Conservation (phyloP, 23 tunicate genomes). For the Aplidium turbinatum region DNA sequence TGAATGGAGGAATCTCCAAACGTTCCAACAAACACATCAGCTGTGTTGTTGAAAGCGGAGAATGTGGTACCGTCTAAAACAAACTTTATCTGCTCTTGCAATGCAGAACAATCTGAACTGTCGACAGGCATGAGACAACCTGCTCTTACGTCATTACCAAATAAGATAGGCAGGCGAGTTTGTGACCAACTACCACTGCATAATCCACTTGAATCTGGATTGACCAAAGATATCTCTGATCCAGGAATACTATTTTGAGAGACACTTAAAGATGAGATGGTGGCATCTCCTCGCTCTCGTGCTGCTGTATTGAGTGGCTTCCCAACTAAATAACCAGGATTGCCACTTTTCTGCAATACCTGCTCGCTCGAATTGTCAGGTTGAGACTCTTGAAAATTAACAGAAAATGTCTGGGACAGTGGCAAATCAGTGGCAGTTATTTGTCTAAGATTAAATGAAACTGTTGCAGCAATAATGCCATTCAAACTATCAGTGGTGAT, state of each 20-base stretch:
- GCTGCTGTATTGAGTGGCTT: slow-evolving; percentile 50
- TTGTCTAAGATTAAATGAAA: background rate
- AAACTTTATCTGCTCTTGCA: background rate
- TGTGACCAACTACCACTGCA: background rate
- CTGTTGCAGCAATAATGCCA: slow-evolving; percentile 41
- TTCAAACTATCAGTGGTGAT: slow-evolving; percentile 3
- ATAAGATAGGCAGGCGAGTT: background rate
- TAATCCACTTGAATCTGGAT: slow-evolving; percentile 1
- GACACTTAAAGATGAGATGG: too few relatives aligned
- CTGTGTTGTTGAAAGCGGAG: slow-evolving; percentile 13
- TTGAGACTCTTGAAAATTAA: background rate
- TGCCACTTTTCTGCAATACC: slow-evolving; percentile 36
- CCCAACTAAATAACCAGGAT: slow-evolving; percentile 80
- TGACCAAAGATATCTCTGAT: slow-evolving; percentile 9
- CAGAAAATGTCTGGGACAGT: slow-evolving; percentile 24
- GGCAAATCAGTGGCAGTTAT: slow-evolving; percentile 17
- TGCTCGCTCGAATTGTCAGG: background rate
- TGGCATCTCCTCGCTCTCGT: too few relatives aligned
- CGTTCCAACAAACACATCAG: slow-evolving; percentile 42
- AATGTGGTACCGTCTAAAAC: slow-evolving; percentile 8
- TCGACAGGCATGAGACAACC: slow-evolving; percentile 11
- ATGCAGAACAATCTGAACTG: slow-evolving; percentile 11
- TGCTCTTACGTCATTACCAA: slow-evolving; percentile 1
- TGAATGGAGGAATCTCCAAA: slow-evolving; percentile 53
- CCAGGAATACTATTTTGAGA: too few relatives aligned